Evolutionary conservation across 2,888 invertebrate species (phyloP), one percentile per base, ranked within the genome.

Genomic region (Cryptops parisi): DNA sequence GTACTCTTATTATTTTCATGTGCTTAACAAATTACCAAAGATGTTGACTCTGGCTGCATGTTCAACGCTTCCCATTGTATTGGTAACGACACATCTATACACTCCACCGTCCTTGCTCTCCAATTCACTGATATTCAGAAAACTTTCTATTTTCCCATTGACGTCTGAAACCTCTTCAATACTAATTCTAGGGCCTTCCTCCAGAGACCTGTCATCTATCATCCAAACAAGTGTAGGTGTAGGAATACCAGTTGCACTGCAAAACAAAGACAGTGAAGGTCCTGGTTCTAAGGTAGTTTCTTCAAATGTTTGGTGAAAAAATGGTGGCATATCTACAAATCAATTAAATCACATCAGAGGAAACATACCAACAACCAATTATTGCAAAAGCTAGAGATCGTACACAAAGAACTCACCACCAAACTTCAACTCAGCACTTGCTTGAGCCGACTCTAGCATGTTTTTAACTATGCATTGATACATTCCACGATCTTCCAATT

Each of bases 51-150:
- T 80, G 1, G 86, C 82, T 2, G 84, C 78, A 67, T 90, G 89
- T 62, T 84, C 85, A 0, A 84, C 84, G 54, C 82, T 80, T 59
- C 90, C 90, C 3, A 52, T 22, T 45, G 43, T 52, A 45, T 52
- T 52, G 17, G 15, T 26, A n/a, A 89, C 89, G 56, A 84, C 80
- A 66, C 91, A 91, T 62, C 85, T 83, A 72, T 90, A 91, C 27
- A 87, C 73, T 58, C 91, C 91, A 46, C 90, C 91, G 64, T 91
- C 90, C 64, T 89, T 89, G 46, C 89, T 87, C 66, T 87, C 85
- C 55, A 88, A 86, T 19, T 83, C 82, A 3, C 87, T 84, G 60
- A 91, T 87, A 67, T 90, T 90, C 62, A 91, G 74, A 69, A 52
- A 26, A 23, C 52, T 52, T 27, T 52, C 52, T 2, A 52, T 38